Evolutionary conservation across 2,113 vertebrate genomes (phyloP).

Genomic region (Percopsis transmontana): DNA sequence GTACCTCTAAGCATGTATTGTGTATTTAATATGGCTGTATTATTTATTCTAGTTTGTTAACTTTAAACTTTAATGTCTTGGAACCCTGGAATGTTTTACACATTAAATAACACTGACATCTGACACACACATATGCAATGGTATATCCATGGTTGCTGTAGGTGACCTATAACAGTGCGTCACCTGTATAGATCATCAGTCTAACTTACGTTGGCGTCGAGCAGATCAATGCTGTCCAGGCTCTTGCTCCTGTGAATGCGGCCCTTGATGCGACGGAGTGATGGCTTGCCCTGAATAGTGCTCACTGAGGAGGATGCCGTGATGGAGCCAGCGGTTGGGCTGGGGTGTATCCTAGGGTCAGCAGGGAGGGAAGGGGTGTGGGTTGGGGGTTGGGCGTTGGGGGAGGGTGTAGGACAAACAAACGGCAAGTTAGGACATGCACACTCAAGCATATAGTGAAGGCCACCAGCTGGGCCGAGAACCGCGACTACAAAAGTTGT

Average conservation of each 20-base stretch:
- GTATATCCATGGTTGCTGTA: neutral
- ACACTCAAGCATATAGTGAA: slow-evolving; percentile 4
- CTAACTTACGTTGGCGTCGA: slow-evolving; percentile 93
- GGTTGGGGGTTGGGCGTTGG: slow-evolving; percentile 25
- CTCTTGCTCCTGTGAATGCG: slow-evolving; percentile 96
- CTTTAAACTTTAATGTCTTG: too few species aligned
- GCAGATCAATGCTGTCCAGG: slow-evolving; percentile 91
- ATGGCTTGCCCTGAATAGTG: slow-evolving; percentile 92
- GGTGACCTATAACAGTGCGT: neutral
- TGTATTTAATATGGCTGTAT: too few species aligned
- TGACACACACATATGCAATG: too few species aligned
- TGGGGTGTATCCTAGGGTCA: slow-evolving; percentile 87
- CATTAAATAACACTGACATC: too few species aligned
- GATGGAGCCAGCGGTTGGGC: slow-evolving; percentile 85
- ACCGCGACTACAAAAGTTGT: slow-evolving; percentile 1
- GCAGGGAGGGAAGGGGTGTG: neutral
- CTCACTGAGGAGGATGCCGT: slow-evolving; percentile 86
- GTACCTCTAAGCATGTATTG: too few species aligned
- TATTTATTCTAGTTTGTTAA: too few species aligned
- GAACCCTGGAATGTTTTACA: too few species aligned
- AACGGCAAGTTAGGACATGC: slow-evolving; percentile 34
- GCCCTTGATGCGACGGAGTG: slow-evolving; percentile 94
- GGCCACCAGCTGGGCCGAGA: slow-evolving; percentile 27
- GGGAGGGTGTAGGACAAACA: slow-evolving; percentile 37
- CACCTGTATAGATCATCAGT: slow-evolving; percentile 21